Evolutionary conservation across 2,797 vertebrate genomes (phyloP).

Genomic region (Melanotaenia boesemani): DNA sequence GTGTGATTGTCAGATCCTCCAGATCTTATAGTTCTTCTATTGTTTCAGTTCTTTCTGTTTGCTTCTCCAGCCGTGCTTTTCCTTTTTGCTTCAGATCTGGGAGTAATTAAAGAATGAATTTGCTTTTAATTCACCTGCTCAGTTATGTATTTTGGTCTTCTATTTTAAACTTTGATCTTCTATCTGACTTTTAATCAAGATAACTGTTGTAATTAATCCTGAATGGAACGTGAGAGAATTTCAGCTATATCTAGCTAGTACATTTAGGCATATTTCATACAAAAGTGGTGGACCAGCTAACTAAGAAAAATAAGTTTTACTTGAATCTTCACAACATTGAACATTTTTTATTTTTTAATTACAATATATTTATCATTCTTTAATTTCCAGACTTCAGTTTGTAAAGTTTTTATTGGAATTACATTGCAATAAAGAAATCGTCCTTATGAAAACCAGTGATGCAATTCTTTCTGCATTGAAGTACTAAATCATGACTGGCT

Average conservation of each 20-base stretch:
- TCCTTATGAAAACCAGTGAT: slow-evolving; percentile 26
- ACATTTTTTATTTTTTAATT: neutral
- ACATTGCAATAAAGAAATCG: slow-evolving; percentile 6
- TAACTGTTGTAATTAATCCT: neutral
- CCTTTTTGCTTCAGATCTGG: neutral
- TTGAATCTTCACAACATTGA: neutral
- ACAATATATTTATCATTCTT: neutral
- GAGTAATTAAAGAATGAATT: neutral
- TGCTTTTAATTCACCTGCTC: neutral
- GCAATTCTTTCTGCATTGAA: slow-evolving; percentile 16
- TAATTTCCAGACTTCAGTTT: neutral
- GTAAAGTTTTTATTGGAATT: slow-evolving; percentile 31
- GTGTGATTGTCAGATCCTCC: no score
- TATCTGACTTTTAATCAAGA: neutral
- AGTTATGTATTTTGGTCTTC: neutral
- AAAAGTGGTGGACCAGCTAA: neutral
- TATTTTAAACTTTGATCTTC: neutral
- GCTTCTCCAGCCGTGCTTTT: neutral
- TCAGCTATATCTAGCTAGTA: neutral
- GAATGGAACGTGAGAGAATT: neutral
- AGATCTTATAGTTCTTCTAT: no score
- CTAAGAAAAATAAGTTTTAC: neutral
- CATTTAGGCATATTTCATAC: neutral
- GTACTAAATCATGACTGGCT: slow-evolving; percentile 16
- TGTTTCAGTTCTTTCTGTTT: neutral